Base-by-base conservation (phyloP, 2,113 vertebrate genomes). In the Reinhardtius hippoglossoides region DNA sequence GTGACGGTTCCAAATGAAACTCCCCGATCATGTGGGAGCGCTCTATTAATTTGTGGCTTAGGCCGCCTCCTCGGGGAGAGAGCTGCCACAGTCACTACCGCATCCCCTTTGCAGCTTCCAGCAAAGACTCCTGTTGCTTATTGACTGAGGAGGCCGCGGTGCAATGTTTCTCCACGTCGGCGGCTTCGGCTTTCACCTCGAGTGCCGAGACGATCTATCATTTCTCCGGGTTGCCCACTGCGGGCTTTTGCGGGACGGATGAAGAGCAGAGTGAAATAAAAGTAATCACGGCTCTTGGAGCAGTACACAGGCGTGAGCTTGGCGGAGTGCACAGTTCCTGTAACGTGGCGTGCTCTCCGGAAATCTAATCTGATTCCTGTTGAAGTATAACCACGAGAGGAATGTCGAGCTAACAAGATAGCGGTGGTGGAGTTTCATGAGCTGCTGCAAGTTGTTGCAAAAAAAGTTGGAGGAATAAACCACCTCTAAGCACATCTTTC, bases 1-100 rank as follows among this genome's bases (percentile, higher is more conserved):
- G 76, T 90, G 91, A 92, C 88, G 81, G 86, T 85, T 93, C 86
- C 84, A 89, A 91, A 91, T 93, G 88, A 91, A 91, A 90, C 77
- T 85, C 75, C 78, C 71, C 48, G 68, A 90, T 89, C 86, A 85
- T 79, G 86, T 74, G 87, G 83, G 87, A 87, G 88, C 26, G 70
- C 88, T 90, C 86, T 88, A 91, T 93, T 93, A 88, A 93, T 93
- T 90, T 92, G 91, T 79, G 81, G 80, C 87, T 89, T 68, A 58
- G 81, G 83, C 84, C 77, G 62, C 78, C 78, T 90, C 90, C 84
- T 73, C 46, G 75, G 89, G 90, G 90, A 87, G 76, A 55, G 70
- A 74, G 85, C 82, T 71, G 83, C 75, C 58, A 75, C 71, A 69
- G 76, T 58, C 81, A 7, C 42, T 14, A 18, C 85, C 40, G 71